Conservation (phyloP, 1,140 invertebrate genomes). For the Bombus waltoni region DNA sequence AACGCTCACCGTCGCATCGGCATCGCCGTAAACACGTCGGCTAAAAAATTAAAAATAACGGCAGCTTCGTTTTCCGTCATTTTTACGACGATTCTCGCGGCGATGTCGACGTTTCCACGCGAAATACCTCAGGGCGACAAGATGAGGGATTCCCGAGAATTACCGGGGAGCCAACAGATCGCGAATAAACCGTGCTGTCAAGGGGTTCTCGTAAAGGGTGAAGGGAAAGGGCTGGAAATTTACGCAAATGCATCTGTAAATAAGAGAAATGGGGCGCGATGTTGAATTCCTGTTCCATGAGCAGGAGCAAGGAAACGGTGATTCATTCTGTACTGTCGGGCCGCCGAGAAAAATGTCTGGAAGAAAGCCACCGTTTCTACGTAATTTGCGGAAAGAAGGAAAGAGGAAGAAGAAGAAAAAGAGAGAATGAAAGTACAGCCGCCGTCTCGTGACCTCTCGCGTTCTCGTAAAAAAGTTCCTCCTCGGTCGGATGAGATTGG, state of each 20-base stretch:
- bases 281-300: conserved; percentile 62
- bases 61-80: conserved; percentile 14
- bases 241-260: conserved; percentile 61
- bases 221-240: conserved; percentile 23
- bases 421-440: not conserved
- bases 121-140: conserved; percentile 24
- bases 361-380: conserved; percentile 49
- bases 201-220: not conserved
- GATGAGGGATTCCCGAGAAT: conserved; percentile 33
- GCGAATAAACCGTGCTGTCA: conserved; percentile 19
- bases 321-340: conserved; percentile 56
- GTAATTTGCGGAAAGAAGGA: conserved; percentile 55
- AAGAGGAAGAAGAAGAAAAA: not conserved
- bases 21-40: not conserved
- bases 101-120: conserved; percentile 5
- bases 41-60: not conserved
- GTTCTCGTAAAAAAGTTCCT: conserved; percentile 29
- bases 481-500: conserved; percentile 56
- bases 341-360: conserved; percentile 59
- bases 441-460: conserved; percentile 54
- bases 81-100: conserved; percentile 24
- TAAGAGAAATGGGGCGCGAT: conserved; percentile 58
- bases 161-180: conserved; percentile 23
- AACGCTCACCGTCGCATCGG: not conserved
- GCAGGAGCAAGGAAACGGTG: conserved; percentile 48